Base-by-base conservation (phyloP, 2,888 invertebrate genomes). In the Coecobrya sp. region DNA sequence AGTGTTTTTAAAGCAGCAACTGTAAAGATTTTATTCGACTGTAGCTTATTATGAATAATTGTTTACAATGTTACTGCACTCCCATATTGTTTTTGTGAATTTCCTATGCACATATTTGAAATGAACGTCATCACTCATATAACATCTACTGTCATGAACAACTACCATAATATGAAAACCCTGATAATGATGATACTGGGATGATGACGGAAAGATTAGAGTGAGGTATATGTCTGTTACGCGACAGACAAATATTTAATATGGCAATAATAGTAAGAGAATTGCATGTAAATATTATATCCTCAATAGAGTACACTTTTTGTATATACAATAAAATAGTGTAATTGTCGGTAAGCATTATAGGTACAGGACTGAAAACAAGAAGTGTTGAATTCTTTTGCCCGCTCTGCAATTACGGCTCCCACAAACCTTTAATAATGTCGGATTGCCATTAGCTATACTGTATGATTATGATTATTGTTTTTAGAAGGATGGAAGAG, bases 351-450 rank as follows among this genome's bases (percentile, higher is more conserved):
- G 82, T 82, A 59, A 16, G 27, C 36, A 82, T 36, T 82, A 36
- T 27, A 55, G 11, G 52, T 52, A 13, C 22, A 70, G 36, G 68
- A 19, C 16, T 49, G 30, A 59, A 92, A 92, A 92, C 86, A 89
- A 85, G 79, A 92, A 89, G 92, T 92, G 92, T 92, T 86, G 92
- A 92, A 89, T 92, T 89, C 86, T 89, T 79, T 86, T 76, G 86
- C 86, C 92, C 89, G 89, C 86, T 92, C 86, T 89, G 45, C 92
- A 92, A 92, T 92, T 92, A 92, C 89, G 92, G 89, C 86, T 92
- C 86, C 88, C 86, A 85, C 92, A 89, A 92, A 89, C 92, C 92
- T 90, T 84, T 92, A 92, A 92, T 92, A 92, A 92, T 86, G 92
- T 62, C 90, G 85, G 85, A 90, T 85, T 90, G 90, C 90, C 90